Evolutionary conservation across 53 echinoderm and acorn worm genomes (phyloP), one percentile per base, ranked within the genome.

Genomic region (Arbacia lixula): DNA sequence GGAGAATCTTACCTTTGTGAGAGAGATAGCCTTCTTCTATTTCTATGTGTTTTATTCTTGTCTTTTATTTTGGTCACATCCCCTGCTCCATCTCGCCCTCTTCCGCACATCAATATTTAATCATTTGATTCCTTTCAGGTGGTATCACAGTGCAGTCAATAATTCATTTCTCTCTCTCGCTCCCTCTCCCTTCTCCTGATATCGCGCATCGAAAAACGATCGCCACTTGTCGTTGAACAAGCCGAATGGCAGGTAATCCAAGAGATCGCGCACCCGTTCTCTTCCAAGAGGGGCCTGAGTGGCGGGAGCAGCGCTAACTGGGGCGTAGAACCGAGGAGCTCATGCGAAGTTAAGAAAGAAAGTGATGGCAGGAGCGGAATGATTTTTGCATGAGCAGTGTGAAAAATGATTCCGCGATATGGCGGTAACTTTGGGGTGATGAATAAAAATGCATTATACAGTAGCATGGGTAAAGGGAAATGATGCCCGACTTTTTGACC

Each of bases 51-150:
- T n/a, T n/a, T n/a, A n/a, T n/a, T n/a, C n/a, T n/a, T n/a, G n/a
- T n/a, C n/a, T n/a, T n/a, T n/a, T n/a, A n/a, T n/a, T n/a, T n/a
- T n/a, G n/a, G n/a, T n/a, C n/a, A n/a, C n/a, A n/a, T n/a, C n/a
- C n/a, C n/a, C n/a, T n/a, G n/a, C n/a, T n/a, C n/a, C n/a, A n/a
- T n/a, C n/a, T n/a, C n/a, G n/a, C n/a, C 38, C 64, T 39, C 36
- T 66, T 66, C 20, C 66, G 17, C 21, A 26, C 71, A 71, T 71
- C 71, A 71, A 71, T 71, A 71, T 43, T 71, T 71, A 71, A 71
- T 71, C 71, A 71, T 46, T 46, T 71, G 24, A 71, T 71, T 46
- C 29, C 12, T 25, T 22, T 71, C 71, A 46, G 71, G 42, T 71
- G 71, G 46, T 71, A 35, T n/a, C 1, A 2, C 16, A 68, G 68